phyloP scores from a whole-genome alignment of 2,888 invertebrate species.

The Cantharis rustica region DNA sequence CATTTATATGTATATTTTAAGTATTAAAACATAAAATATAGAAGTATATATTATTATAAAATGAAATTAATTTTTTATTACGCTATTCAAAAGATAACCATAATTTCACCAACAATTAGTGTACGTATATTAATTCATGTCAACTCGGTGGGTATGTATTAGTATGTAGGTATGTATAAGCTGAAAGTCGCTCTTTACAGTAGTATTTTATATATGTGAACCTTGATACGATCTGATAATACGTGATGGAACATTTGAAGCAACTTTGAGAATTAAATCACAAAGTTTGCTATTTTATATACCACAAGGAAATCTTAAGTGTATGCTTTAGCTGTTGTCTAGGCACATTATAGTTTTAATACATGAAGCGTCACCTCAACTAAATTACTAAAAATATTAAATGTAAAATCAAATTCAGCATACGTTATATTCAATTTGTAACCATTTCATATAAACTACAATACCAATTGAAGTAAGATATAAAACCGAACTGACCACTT shows the following conservation, averaged over 20 bases:
- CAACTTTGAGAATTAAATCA: background rate
- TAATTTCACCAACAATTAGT: background rate
- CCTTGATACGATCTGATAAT: background rate
- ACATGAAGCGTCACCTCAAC: background rate
- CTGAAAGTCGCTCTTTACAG: background rate
- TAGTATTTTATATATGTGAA: background rate
- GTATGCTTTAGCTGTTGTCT: background rate
- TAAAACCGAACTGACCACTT: background rate
- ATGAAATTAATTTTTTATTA: background rate
- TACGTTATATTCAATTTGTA: background rate
- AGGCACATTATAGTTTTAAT: background rate
- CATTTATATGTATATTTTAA: background rate
- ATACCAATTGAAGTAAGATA: background rate
- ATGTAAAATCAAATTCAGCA: background rate
- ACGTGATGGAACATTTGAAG: background rate
- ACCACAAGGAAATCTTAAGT: background rate
- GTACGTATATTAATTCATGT: background rate
- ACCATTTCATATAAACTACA: background rate
- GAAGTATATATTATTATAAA: background rate
- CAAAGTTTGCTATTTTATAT: background rate
- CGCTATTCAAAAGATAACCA: background rate
- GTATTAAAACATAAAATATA: background rate
- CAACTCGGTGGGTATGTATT: background rate
- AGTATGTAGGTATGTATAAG: background rate
- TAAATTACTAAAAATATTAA: background rate